A percentile compares a stretch with the other conserved stretches of the same genome.
Evolutionary conservation across 2,797 vertebrate genomes (phyloP).

Genomic region (Miichthys miiuy): DNA sequence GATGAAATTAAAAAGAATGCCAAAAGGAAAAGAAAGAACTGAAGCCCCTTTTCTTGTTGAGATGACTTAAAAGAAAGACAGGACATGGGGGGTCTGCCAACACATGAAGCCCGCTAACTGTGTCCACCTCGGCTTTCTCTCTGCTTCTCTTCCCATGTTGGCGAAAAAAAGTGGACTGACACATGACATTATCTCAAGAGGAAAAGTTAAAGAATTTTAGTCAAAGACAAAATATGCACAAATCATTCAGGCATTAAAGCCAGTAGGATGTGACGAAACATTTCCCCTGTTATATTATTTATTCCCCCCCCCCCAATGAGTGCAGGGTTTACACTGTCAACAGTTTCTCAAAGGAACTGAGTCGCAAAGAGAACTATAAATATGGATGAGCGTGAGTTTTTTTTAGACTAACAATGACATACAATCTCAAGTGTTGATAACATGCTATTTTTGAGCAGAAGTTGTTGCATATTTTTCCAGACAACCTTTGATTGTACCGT

Average conservation of each 20-base stretch:
- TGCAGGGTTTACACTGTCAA: constrained; percentile 71
- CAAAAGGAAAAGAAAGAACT: constrained; percentile 78
- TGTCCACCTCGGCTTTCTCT: constrained; percentile 33
- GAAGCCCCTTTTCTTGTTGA: constrained; percentile 30
- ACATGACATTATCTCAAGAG: constrained; percentile 75
- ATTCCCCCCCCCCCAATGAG: constrained; percentile 63
- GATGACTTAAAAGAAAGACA: constrained; percentile 6
- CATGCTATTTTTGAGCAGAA: constrained; percentile 65
- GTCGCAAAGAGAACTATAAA: constrained; percentile 56
- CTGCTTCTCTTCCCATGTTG: constrained; percentile 72
- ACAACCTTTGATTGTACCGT: constrained; percentile 57
- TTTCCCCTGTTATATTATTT: constrained; percentile 70
- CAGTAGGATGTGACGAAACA: constrained; percentile 2
- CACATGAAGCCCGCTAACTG: constrained; percentile 26
- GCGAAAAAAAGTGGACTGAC: constrained; percentile 79
- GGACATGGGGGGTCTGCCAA: constrained; percentile 2
- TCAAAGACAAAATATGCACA: constrained; percentile 52
- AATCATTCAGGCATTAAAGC: constrained; percentile 37
- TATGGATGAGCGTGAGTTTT: constrained; percentile 39
- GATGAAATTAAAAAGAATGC: constrained; percentile 86
- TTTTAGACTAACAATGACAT: constrained; percentile 47
- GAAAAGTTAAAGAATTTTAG: constrained; percentile 72
- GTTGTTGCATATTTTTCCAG: constrained; percentile 71
- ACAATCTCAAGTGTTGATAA: constrained; percentile 57
- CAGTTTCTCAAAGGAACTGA: constrained; percentile 52